These are phyloP conservation scores for Netelia fuscicornis DNA, from an alignment of 2,888 invertebrate genomes.

Conservation along the genomic window DNA sequence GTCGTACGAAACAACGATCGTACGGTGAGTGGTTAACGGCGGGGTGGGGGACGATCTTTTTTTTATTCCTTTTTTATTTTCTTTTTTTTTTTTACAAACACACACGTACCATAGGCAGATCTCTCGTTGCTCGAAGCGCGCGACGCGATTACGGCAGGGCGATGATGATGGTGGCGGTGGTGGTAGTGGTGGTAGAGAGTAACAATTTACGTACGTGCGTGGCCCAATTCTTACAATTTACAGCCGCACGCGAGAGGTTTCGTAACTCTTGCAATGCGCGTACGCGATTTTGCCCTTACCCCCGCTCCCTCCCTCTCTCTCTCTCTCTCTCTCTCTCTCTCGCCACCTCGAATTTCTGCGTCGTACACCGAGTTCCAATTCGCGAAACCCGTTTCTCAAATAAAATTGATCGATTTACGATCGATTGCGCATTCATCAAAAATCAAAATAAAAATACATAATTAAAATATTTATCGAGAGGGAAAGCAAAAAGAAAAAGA, in stretches of 20 bases:
- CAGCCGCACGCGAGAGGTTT: slow-evolving; percentile 73
- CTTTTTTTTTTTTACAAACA: slow-evolving; percentile 12
- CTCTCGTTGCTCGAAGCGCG: slow-evolving; percentile 50
- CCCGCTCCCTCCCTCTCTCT: slow-evolving; percentile 5
- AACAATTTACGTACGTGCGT: slow-evolving; percentile 71
- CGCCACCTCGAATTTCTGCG: slow-evolving; percentile 31
- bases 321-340: slow-evolving; percentile 1
- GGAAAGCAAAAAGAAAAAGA: too few relatives aligned
- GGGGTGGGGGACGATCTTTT: slow-evolving; percentile 30
- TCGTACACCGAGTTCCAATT: neutral
- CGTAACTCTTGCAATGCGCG: slow-evolving; percentile 75
- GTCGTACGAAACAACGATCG: slow-evolving; percentile 61
- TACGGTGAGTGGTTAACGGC: slow-evolving; percentile 52
- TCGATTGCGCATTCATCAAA: too few relatives aligned
- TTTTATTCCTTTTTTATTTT: slow-evolving; percentile 10
- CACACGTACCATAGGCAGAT: slow-evolving; percentile 43
- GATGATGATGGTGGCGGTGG: neutral
- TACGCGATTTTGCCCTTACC: slow-evolving; percentile 70
- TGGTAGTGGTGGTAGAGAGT: slow-evolving; percentile 17
- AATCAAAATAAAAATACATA: too few relatives aligned
- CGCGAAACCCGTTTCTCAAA: slow-evolving; percentile 18
- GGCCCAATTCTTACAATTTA: slow-evolving; percentile 84
- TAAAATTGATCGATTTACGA: too few relatives aligned
- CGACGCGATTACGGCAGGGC: slow-evolving; percentile 21
- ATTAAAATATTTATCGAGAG: too few relatives aligned